Base-by-base conservation (phyloP, 2,888 invertebrate species). In the Leptopilina myrica region DNA sequence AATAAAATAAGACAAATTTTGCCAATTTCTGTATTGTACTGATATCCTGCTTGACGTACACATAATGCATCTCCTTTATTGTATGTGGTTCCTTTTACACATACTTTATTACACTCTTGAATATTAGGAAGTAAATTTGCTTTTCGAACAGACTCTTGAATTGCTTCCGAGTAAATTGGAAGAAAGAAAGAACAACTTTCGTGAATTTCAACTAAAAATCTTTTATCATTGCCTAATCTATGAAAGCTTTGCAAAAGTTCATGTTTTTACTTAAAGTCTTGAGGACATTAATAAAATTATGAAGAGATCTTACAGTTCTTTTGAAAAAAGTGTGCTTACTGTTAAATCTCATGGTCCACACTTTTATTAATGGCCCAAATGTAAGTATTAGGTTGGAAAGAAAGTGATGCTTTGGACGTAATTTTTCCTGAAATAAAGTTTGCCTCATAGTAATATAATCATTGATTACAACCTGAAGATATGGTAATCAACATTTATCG, bases 311-410 rank as follows among this genome's bases (percentile, higher is more conserved):
- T 0, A 83, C 49, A 26, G 79, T 64, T 79, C 76, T 82, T 83
- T 87, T 87, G 65, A 86, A 87, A 79, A 79, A 87, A 8, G 82
- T 76, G 67, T 87, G 86, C 67, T 88, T 87, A 59, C 85, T 84
- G 79, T 88, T 86, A 79, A 87, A 88, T 14, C 84, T 6, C 73
- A 86, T 78, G 0, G 82, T 78, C 82, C 84, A 85, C 3, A 85
- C 83, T 81, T 81, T 84, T 1, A 82, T 82, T 2, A 85, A 40
- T 7, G 84, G 86, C 9, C 85, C 84, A 79, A 79, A 85, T 67
- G 76, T 64, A 0, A 76, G 40, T 15, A 85, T 85, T 20, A 85
- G 11, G 9, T 78, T 84, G 0, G 56, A 59, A 7, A 85, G 12
- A 64, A 78, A 84, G 76, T 84, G 84, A 56, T 85, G 86, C 76